Conservation (phyloP, 2,113 vertebrate genomes). For the Solea senegalensis region DNA sequence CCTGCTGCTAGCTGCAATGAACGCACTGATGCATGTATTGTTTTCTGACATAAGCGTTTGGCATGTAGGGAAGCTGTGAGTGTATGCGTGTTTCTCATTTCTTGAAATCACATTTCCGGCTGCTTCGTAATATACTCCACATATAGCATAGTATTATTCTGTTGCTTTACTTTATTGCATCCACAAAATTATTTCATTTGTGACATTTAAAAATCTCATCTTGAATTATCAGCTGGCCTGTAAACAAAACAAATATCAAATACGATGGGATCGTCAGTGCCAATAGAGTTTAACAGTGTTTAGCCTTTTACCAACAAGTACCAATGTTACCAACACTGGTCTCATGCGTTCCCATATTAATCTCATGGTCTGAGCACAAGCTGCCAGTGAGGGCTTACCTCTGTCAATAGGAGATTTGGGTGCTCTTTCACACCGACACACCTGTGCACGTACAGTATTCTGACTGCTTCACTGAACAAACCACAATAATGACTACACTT, state of each 20-base stretch:
- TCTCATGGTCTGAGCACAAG: slow-evolving; percentile 60
- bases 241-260: slow-evolving; percentile 28
- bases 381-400: slow-evolving; percentile 54
- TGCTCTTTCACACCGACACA: slow-evolving; percentile 39
- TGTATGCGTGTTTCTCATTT: neutral
- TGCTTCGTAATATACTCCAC: slow-evolving; percentile 16
- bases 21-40: slow-evolving; percentile 65
- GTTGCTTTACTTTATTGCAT: neutral
- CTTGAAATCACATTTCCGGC: slow-evolving; percentile 19
- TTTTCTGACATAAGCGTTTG: slow-evolving; percentile 67
- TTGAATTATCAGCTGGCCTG: slow-evolving; percentile 7
- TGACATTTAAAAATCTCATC: slow-evolving; percentile 22
- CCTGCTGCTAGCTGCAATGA: slow-evolving; percentile 56
- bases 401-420: slow-evolving; percentile 39
- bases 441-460: slow-evolving; percentile 28
- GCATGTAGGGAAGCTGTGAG: slow-evolving; percentile 29
- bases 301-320: slow-evolving; percentile 43
- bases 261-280: slow-evolving; percentile 8
- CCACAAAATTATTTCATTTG: neutral
- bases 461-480: neutral
- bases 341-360: slow-evolving; percentile 57
- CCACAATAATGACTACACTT: neutral
- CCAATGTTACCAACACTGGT: no score
- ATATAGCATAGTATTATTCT: slow-evolving; percentile 22
- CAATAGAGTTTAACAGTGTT: slow-evolving; percentile 17